A percentile compares a stretch with the other conserved stretches of the same genome.
Evolutionary conservation across 2,113 vertebrate genomes (phyloP).

Genomic region (Diglossa brunneiventris): DNA sequence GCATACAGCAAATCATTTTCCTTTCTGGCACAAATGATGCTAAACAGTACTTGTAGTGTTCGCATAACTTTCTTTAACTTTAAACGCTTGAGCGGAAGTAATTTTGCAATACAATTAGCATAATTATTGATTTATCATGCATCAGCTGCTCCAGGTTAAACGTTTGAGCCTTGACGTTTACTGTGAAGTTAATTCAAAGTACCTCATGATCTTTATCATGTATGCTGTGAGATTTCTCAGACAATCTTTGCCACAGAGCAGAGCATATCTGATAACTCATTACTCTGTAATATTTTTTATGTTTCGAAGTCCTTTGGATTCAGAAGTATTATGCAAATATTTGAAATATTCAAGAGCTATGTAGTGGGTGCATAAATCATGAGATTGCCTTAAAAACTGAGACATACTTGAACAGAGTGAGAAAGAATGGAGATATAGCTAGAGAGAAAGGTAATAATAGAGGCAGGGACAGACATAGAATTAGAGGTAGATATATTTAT

Average conservation of each 20-base stretch:
- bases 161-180: neutral
- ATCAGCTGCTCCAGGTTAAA: constrained; percentile 16
- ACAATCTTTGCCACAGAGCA: neutral
- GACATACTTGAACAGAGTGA: neutral
- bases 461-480: neutral
- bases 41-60: neutral
- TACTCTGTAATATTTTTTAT: neutral
- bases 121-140: constrained; percentile 30
- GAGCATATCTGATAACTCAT: neutral
- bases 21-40: neutral
- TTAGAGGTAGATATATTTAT: neutral
- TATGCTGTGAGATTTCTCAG: neutral
- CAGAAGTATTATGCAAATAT: neutral
- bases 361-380: neutral
- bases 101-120: neutral
- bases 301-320: neutral
- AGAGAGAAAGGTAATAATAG: neutral
- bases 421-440: neutral
- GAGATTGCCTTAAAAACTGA: neutral
- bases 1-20: neutral
- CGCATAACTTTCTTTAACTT: neutral
- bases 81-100: neutral
- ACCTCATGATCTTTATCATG: neutral
- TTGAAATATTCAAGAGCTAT: neutral
- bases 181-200: neutral